Evolutionary conservation across 2,113 vertebrate genomes (phyloP).

Genomic region (Rattus norvegicus): DNA sequence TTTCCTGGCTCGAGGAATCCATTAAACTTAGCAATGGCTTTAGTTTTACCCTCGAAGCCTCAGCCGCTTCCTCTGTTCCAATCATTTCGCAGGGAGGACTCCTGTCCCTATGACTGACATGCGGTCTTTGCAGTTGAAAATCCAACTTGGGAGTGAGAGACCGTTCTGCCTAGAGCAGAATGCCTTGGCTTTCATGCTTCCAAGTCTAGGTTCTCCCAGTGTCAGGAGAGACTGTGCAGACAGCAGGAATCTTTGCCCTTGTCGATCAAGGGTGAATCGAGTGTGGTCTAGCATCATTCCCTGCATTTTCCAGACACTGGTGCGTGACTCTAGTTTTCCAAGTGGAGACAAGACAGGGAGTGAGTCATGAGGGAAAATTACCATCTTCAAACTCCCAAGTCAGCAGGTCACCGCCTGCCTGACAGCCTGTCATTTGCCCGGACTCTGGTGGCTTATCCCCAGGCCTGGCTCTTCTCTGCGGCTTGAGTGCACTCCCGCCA

Average conservation of each 20-base stretch:
- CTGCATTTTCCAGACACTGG: constrained; percentile 5
- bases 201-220: background rate
- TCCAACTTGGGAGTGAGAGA: too few relatives aligned
- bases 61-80: too few relatives aligned
- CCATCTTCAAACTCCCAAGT: constrained; percentile 45
- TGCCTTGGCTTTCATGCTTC: background rate
- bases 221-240: background rate
- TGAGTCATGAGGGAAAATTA: constrained; percentile 74
- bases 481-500: background rate
- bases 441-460: background rate
- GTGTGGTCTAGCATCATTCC: background rate
- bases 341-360: constrained; percentile 22
- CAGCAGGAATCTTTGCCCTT: background rate
- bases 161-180: background rate
- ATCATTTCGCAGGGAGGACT: too few relatives aligned
- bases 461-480: background rate
- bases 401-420: background rate
- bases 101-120: too few relatives aligned
- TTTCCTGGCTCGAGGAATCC: background rate
- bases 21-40: background rate
- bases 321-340: constrained; percentile 29
- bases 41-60: background rate
- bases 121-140: background rate
- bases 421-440: background rate
- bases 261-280: constrained; percentile 44